Percentiles rank a stretch among this genome's conserved stretches.
phyloP scores from a whole-genome alignment of 2,113 vertebrate species.

The Perca flavescens region DNA sequence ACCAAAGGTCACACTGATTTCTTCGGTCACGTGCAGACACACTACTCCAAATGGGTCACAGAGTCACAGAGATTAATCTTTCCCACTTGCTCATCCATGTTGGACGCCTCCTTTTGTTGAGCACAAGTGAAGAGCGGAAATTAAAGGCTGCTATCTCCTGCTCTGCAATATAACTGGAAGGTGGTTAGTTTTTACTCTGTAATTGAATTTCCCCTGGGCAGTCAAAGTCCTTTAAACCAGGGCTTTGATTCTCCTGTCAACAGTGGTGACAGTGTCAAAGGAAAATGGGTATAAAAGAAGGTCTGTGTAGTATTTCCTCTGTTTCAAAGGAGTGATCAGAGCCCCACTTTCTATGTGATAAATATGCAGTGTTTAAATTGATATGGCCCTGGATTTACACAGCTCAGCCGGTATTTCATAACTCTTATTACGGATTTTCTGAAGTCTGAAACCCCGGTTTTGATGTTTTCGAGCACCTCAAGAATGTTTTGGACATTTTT shows the following conservation, averaged over 20 bases:
- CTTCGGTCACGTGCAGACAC: constrained; percentile 56
- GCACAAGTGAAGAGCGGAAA: constrained; percentile 46
- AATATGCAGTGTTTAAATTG: constrained; percentile 7
- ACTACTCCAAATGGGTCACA: constrained; percentile 53
- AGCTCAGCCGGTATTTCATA: not conserved
- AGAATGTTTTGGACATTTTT: not conserved
- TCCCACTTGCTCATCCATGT: constrained; percentile 29
- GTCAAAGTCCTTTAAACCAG: constrained; percentile 22
- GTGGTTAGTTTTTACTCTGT: constrained; percentile 37
- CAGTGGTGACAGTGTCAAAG: constrained; percentile 37
- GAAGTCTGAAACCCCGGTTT: not conserved
- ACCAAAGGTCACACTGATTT: constrained; percentile 78
- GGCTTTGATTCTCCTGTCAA: constrained; percentile 55
- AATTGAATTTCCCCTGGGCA: constrained; percentile 47
- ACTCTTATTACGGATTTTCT: not conserved
- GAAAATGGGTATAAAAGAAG: constrained; percentile 29
- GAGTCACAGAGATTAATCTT: constrained; percentile 61
- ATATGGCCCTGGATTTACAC: not conserved
- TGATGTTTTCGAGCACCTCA: not conserved
- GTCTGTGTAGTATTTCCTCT: not conserved
- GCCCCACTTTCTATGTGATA: not conserved
- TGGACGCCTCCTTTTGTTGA: constrained; percentile 44
- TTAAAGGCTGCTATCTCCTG: constrained; percentile 57
- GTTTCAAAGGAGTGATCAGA: constrained; percentile 30
- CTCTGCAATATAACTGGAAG: constrained; percentile 42